A percentile compares a stretch with the other conserved stretches of the same genome.
Evolutionary conservation across 1,140 invertebrate genomes (phyloP).

Genomic region (Agrilus planipennis): DNA sequence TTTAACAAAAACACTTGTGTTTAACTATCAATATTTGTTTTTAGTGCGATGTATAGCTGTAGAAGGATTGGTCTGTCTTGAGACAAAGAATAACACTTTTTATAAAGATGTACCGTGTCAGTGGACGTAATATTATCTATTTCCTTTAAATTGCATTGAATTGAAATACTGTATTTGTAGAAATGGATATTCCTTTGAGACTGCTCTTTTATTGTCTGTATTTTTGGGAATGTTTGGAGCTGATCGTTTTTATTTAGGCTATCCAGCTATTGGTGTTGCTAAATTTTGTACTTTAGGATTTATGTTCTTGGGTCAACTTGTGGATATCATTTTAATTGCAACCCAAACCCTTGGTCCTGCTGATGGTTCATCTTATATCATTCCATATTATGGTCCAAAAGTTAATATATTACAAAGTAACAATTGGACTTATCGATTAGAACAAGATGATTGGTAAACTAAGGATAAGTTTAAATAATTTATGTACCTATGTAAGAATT

Average conservation of each 20-base stretch:
- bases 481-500: too few species aligned
- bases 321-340: slow-evolving; percentile 92
- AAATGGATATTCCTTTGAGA: slow-evolving; percentile 89
- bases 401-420: slow-evolving; percentile 70
- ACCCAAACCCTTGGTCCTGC: slow-evolving; percentile 82
- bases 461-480: too few species aligned
- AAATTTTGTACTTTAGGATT: slow-evolving; percentile 94
- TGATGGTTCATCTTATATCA: slow-evolving; percentile 92
- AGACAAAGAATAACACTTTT: slow-evolving; percentile 69
- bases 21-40: slow-evolving; percentile 21
- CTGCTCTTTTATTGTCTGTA: slow-evolving; percentile 81
- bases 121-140: slow-evolving; percentile 69
- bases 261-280: slow-evolving; percentile 85
- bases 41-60: slow-evolving; percentile 72
- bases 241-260: slow-evolving; percentile 93
- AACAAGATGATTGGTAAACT: slow-evolving; percentile 64
- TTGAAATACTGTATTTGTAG: slow-evolving; percentile 41
- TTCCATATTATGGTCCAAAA: slow-evolving; percentile 85
- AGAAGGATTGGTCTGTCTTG: slow-evolving; percentile 68
- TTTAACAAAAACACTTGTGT: neutral
- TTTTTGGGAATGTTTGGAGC: slow-evolving; percentile 96
- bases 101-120: slow-evolving; percentile 74
- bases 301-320: slow-evolving; percentile 89
- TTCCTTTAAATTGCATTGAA: neutral
- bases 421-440: slow-evolving; percentile 74